Percentiles rank a stretch among this genome's conserved stretches.
phyloP scores from a whole-genome alignment of 2,797 vertebrate genomes.

The Pelochelys cantorii region DNA sequence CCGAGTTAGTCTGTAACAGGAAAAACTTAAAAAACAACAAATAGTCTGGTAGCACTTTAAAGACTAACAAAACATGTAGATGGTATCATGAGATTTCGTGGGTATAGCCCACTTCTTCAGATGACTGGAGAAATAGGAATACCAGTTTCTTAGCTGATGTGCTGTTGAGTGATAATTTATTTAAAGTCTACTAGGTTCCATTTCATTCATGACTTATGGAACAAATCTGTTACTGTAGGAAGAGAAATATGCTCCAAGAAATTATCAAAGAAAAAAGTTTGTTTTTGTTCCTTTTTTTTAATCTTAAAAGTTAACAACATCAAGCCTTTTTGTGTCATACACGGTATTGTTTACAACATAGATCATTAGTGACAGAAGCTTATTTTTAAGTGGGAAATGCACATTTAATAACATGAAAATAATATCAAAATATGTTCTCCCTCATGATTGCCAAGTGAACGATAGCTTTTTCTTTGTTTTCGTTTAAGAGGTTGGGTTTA shows the following conservation, averaged over 20 bases:
- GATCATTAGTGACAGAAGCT: conserved; percentile 73
- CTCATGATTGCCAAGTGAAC: conserved; percentile 54
- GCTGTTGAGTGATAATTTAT: not conserved
- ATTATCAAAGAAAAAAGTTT: conserved; percentile 4
- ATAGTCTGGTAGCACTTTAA: no score
- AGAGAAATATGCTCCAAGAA: conserved; percentile 18
- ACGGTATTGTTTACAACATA: conserved; percentile 56
- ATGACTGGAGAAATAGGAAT: no score
- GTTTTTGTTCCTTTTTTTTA: conserved; percentile 36
- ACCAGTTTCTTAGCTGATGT: not conserved
- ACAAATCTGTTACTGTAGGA: not conserved
- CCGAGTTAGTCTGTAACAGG: no score
- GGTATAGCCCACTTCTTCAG: no score
- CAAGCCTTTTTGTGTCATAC: conserved; percentile 63
- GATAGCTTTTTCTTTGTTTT: conserved; percentile 63
- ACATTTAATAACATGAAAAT: conserved; percentile 74
- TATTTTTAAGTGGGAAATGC: conserved; percentile 76
- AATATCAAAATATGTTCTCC: conserved; percentile 62
- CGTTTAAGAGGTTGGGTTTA: conserved; percentile 20
- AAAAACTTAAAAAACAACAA: no score
- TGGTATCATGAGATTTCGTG: no score
- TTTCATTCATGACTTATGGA: not conserved
- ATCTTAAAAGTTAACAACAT: conserved; percentile 49
- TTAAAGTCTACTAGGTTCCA: not conserved
- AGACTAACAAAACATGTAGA: no score